Evolutionary conservation across 2,113 vertebrate species (phyloP), one percentile per base, ranked within the genome.

Genomic region (Diadophis punctatus): DNA sequence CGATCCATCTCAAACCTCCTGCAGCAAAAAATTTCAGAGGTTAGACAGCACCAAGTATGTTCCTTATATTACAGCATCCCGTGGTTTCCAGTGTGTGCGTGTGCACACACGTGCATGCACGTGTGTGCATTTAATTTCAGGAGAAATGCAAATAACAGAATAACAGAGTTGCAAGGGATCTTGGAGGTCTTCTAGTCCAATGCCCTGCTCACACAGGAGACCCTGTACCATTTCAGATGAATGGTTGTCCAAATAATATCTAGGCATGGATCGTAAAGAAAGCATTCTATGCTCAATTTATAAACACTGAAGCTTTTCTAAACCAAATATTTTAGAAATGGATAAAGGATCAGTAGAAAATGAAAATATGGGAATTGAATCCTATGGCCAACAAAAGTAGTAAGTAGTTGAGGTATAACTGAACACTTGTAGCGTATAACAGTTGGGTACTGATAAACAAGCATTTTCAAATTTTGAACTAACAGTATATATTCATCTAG

Each of bases 1-100:
- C 99, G 98, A 88, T 98, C 98, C 98, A 99, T 98, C 97, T 99
- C 99, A n/a, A 99, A 99, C 93, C 99, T 97, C 97, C 99, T 99
- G 96, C 22, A 34, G 23, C 25, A 56, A 43, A 51, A 48, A 63
- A 7, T 22, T 80, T 46, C 34, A 89, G 20, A 48, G 20, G 1
- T 51, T 30, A 53, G 20, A 6, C 30, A 74, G 39, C 11, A 43
- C 9, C 85, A 86, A 51, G 85, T 8, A 86, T 18, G 27, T 30
- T 43, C 74, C 10, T 80, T 80, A 39, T 80, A 22, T 80, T 43
- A 80, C 18, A 22, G 74, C 74, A 22, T 80, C 34, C 18, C 8
- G 8, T 80, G 34, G 34, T 9, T 80, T 43, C 8, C 16, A 1
- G 27, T 63, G 2, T 80, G n/a, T 9, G 2, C 20, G n/a, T 7